Evolutionary conservation across 1,140 invertebrate genomes (phyloP), one percentile per base, ranked within the genome.

Genomic region (Gonatopus flavifemur): DNA sequence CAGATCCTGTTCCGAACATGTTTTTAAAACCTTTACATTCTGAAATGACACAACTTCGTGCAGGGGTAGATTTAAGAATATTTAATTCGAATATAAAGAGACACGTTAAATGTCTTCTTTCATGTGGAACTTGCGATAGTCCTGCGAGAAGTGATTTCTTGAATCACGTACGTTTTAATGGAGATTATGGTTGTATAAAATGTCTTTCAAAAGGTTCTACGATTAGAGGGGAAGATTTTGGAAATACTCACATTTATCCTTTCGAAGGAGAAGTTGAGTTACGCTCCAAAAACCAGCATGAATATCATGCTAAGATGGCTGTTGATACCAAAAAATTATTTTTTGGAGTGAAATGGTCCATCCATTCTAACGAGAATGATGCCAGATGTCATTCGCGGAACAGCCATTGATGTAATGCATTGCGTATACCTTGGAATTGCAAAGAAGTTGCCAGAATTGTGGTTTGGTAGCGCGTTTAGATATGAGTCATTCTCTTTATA

Each of bases 141-240:
- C 36, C 35, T 19, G 36, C 49, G 28, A 51, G 48, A 49, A 37
- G 39, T 32, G 35, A 52, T 30, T 53, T 19, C 42, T 46, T 57
- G n/a, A 57, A 57, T 36, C 40, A 52, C 21, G 32, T 25, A 24
- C 37, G 50, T 32, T 57, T 31, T 22, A 56, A 57, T 53, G 42
- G 50, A 32, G 28, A 44, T 22, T 33, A 46, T 42, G 55, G 55
- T 22, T 57, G 51, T 22, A n/a, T 40, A 40, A 19, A n/a, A 4
- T 21, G 21, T 40, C 13, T n/a, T 4, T 22, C 20, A 22, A 3
- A 40, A 21, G 1, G 38, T 20, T 20, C 20, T 24, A 12, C 20
- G 5, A 5, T 21, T 40, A 3, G 13, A 21, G 20, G 22, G 1
- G 1, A 15, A 41, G 15, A 25, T 15, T 8, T 7, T 15, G 24